phyloP scores from a whole-genome alignment of 2,888 invertebrate genomes.

The Tridacna crocea region DNA sequence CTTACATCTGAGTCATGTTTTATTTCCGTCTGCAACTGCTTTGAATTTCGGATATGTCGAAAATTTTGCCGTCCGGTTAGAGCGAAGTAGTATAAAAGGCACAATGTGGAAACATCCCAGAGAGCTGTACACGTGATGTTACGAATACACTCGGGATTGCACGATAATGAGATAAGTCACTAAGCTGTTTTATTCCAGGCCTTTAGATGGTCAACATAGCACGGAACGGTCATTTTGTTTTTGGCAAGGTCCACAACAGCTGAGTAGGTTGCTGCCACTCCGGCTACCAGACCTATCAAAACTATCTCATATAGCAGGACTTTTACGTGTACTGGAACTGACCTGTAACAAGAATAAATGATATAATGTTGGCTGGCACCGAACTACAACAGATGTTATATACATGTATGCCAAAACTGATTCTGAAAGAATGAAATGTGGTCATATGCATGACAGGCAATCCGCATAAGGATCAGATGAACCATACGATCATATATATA shows the following conservation, averaged over 20 bases:
- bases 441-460: too few species aligned
- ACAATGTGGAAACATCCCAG: background rate
- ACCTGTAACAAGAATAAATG: constrained; percentile 84
- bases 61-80: background rate
- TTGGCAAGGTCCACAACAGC: constrained; percentile 84
- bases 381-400: too few species aligned
- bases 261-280: constrained; percentile 87
- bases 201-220: constrained; percentile 68
- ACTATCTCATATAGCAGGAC: constrained; percentile 87
- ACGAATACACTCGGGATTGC: background rate
- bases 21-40: background rate
- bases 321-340: constrained; percentile 84
- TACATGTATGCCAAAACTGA: too few species aligned
- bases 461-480: too few species aligned
- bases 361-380: too few species aligned
- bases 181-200: constrained; percentile 32
- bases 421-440: too few species aligned
- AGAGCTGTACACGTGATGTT: background rate
- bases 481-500: too few species aligned
- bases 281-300: constrained; percentile 87
- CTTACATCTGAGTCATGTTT: background rate
- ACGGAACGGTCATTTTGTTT: constrained; percentile 77
- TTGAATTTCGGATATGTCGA: background rate
- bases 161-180: too few species aligned
- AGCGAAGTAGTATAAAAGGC: background rate